Percentiles rank a stretch among this genome's conserved stretches.
Evolutionary conservation across 2,888 invertebrate species (phyloP).

Genomic region (Diploptera punctata): DNA sequence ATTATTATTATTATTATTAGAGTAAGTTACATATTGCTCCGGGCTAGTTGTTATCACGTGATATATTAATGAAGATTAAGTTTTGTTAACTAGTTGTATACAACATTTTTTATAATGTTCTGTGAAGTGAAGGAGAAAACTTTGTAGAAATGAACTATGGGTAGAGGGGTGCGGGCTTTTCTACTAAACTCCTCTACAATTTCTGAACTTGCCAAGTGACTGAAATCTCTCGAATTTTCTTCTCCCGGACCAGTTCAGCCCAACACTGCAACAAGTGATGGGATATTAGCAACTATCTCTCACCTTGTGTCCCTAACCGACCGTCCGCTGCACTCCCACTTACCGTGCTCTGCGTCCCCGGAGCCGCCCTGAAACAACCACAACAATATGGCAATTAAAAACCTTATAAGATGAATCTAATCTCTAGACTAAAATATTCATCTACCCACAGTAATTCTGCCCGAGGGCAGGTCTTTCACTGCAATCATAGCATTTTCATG

Average conservation of each 20-base stretch:
- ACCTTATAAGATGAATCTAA: too few species aligned
- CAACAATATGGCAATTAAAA: too few species aligned
- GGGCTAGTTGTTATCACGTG: too few species aligned
- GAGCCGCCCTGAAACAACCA: background rate
- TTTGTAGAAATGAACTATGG: background rate
- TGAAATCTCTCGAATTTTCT: background rate
- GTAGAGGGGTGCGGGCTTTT: background rate
- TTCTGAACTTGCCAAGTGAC: conserved; percentile 19
- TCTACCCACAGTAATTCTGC: too few species aligned
- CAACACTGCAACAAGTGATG: conserved; percentile 1
- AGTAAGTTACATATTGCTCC: too few species aligned
- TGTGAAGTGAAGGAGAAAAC: background rate
- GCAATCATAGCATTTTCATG: too few species aligned
- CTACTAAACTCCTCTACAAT: conserved; percentile 12
- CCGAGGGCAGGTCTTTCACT: too few species aligned
- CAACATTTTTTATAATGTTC: too few species aligned
- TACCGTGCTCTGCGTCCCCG: conserved; percentile 13
- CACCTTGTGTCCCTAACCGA: background rate
- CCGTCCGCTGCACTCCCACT: background rate
- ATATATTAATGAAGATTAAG: too few species aligned
- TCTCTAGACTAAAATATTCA: too few species aligned
- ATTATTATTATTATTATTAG: too few species aligned
- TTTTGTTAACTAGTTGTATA: too few species aligned
- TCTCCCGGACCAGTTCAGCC: background rate
- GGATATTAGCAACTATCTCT: background rate